phyloP scores from a whole-genome alignment of 2,888 invertebrate genomes.

The Mythimna impura region DNA sequence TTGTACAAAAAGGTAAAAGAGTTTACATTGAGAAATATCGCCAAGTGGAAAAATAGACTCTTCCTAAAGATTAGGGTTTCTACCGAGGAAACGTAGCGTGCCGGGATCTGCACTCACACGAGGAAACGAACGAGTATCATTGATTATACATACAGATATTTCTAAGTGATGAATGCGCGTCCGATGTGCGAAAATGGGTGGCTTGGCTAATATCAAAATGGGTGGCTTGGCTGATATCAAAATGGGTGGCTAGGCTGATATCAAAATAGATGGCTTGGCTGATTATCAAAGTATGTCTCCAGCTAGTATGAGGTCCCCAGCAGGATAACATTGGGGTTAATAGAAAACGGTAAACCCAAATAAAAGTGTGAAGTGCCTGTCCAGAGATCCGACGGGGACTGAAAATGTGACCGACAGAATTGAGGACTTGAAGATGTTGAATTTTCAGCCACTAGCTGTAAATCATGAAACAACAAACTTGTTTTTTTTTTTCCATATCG shows the following conservation, averaged over 20 bases:
- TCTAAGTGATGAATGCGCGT: background rate
- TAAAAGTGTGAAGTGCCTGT: background rate
- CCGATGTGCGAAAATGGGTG: background rate
- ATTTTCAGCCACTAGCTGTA: no score
- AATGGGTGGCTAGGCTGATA: no score
- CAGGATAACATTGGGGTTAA: background rate
- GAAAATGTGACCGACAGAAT: no score
- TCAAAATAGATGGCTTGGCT: no score
- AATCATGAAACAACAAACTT: no score
- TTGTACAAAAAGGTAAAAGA: constrained; percentile 32
- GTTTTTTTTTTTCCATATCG: no score
- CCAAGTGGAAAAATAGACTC: constrained; percentile 54
- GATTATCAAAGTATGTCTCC: background rate
- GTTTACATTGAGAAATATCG: constrained; percentile 15
- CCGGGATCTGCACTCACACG: constrained; percentile 7
- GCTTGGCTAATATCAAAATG: no score
- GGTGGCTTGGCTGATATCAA: no score
- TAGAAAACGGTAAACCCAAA: background rate
- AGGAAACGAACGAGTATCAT: background rate
- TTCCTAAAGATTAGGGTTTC: constrained; percentile 30
- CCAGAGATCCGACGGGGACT: no score
- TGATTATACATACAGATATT: constrained; percentile 1
- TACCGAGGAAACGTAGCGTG: constrained; percentile 26
- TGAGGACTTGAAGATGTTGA: no score
- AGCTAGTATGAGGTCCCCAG: background rate